A percentile compares a stretch with the other conserved stretches of the same genome.
phyloP scores from a whole-genome alignment of 2,797 vertebrate species.

The Trachurus trachurus region DNA sequence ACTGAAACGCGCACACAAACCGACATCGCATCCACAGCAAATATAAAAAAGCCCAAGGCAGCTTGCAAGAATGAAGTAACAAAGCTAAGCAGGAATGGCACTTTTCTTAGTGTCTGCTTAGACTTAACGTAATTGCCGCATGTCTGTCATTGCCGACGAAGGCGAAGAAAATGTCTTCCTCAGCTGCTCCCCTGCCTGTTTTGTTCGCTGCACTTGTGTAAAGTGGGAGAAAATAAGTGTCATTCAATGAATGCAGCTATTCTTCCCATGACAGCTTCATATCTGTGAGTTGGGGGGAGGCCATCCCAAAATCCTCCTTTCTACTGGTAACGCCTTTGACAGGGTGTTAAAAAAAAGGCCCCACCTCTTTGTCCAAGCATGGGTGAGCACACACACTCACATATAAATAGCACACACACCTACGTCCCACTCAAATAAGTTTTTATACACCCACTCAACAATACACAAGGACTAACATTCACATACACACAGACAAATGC shows the following conservation, averaged over 20 bases:
- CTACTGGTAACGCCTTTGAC: constrained; percentile 95
- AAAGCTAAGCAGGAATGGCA: constrained; percentile 90
- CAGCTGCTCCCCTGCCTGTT: constrained; percentile 95
- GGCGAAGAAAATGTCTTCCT: constrained; percentile 93
- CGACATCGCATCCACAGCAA: constrained; percentile 36
- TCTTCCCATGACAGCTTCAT: constrained; percentile 99
- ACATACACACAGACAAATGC: constrained; percentile 35
- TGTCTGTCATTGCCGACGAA: constrained; percentile 94
- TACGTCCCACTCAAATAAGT: constrained; percentile 63
- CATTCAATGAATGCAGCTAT: constrained; percentile 98
- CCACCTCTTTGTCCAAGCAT: constrained; percentile 79
- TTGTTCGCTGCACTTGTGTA: constrained; percentile 96
- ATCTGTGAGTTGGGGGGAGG: constrained; percentile 95
- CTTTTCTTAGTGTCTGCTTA: constrained; percentile 92
- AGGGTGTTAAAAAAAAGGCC: constrained; percentile 92
- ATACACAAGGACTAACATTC: constrained; percentile 53
- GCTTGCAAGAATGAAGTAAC: constrained; percentile 86
- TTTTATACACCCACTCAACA: constrained; percentile 70
- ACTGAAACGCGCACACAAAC: not conserved
- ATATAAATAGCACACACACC: constrained; percentile 51
- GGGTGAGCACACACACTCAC: constrained; percentile 46
- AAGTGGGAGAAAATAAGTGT: constrained; percentile 99
- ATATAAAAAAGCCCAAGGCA: constrained; percentile 58
- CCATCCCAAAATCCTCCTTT: constrained; percentile 89
- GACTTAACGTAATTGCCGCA: constrained; percentile 95